phyloP scores from a whole-genome alignment of 1,140 invertebrate genomes.

The Heliconius congener region DNA sequence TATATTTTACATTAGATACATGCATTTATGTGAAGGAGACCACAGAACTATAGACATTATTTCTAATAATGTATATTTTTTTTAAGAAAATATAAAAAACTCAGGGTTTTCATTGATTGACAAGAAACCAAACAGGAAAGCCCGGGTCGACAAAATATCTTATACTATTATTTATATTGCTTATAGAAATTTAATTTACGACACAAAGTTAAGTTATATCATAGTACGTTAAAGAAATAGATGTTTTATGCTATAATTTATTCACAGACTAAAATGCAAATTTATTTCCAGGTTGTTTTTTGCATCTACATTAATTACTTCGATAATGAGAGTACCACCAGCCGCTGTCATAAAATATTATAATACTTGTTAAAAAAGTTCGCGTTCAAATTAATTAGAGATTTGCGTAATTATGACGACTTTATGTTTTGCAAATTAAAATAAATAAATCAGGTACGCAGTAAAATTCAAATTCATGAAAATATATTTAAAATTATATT shows the following conservation, averaged over 20 bases:
- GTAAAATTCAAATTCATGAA: neutral
- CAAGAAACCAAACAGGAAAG: too few species aligned
- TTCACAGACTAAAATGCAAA: slow-evolving; percentile 35
- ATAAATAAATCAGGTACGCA: slow-evolving; percentile 1
- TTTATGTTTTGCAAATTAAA: slow-evolving; percentile 13
- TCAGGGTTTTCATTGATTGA: too few species aligned
- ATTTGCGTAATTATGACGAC: neutral
- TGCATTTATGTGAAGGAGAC: neutral
- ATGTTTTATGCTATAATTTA: slow-evolving; percentile 44
- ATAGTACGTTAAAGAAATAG: slow-evolving; percentile 37
- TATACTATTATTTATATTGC: neutral
- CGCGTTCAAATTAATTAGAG: slow-evolving; percentile 28
- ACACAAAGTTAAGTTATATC: neutral
- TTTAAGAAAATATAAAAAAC: too few species aligned
- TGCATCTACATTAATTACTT: slow-evolving; percentile 59
- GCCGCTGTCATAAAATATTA: slow-evolving; percentile 11
- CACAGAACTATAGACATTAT: too few species aligned
- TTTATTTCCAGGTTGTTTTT: slow-evolving; percentile 51
- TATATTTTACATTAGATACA: neutral
- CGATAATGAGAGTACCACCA: slow-evolving; percentile 7
- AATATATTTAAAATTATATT: neutral
- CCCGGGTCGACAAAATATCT: too few species aligned
- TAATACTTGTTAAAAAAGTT: slow-evolving; percentile 7
- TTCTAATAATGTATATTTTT: too few species aligned
- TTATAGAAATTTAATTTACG: neutral